A percentile compares a stretch with the other conserved stretches of the same genome.
These are phyloP conservation scores for Gopherus flavomarginatus DNA, from an alignment of 2,113 vertebrate species.

Conservation along the genomic window DNA sequence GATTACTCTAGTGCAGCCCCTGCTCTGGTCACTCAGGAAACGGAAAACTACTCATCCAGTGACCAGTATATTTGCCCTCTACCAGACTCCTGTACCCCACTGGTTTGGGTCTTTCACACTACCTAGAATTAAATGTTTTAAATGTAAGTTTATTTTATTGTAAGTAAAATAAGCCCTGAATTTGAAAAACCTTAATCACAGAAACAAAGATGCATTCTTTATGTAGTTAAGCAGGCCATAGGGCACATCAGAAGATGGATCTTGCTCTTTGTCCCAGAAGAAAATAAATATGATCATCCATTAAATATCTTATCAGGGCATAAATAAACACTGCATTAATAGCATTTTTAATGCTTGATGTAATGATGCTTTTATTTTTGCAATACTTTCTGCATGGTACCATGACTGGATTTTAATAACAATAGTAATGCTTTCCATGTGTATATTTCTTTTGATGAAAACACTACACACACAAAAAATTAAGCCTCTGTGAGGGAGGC, in stretches of 20 bases:
- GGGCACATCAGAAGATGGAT: not conserved
- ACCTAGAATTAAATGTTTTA: not conserved
- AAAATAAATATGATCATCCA: not conserved
- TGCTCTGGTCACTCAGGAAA: too few relatives aligned
- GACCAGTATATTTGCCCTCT: too few relatives aligned
- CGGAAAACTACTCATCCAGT: too few relatives aligned
- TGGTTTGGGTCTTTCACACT: too few relatives aligned
- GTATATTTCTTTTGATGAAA: not conserved
- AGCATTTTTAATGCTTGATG: not conserved
- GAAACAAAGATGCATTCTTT: not conserved
- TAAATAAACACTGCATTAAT: not conserved
- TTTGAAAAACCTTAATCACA: not conserved
- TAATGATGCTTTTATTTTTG: not conserved
- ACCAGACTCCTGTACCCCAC: too few relatives aligned
- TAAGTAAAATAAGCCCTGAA: not conserved
- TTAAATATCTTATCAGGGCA: not conserved
- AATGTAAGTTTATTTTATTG: not conserved
- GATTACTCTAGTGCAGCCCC: too few relatives aligned
- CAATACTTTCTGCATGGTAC: not conserved
- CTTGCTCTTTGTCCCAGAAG: not conserved
- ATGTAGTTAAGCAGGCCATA: accelerated
- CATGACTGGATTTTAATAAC: not conserved
- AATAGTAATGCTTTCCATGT: not conserved
- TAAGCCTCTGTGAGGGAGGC: not conserved
- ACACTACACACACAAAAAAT: not conserved